phyloP scores from a whole-genome alignment of 1,140 invertebrate species.

The Branchinecta lindahli region DNA sequence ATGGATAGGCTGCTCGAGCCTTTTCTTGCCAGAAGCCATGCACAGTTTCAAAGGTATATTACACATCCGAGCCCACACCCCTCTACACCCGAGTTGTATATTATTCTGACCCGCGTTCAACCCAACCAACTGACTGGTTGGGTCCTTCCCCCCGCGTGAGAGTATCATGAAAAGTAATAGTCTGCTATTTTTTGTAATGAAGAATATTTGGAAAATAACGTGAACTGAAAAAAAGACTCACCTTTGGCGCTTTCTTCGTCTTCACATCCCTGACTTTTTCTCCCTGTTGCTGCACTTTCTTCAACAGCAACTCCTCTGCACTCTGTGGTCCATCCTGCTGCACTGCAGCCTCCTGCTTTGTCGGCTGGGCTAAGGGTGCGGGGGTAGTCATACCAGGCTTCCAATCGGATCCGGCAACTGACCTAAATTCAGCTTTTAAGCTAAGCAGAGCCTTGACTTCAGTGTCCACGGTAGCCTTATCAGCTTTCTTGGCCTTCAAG shows the following conservation, averaged over 20 bases:
- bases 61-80: not conserved
- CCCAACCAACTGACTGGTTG: too few relatives aligned
- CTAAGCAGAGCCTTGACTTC: slow-evolving; percentile 42
- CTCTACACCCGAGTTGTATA: too few relatives aligned
- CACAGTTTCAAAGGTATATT: too few relatives aligned
- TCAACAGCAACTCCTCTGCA: slow-evolving; percentile 12
- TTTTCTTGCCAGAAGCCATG: too few relatives aligned
- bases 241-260: slow-evolving; percentile 38
- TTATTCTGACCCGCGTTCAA: too few relatives aligned
- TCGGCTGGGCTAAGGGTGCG: not conserved
- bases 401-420: slow-evolving; percentile 48
- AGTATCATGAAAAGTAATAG: too few relatives aligned
- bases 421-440: slow-evolving; percentile 65
- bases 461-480: slow-evolving; percentile 23
- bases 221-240: not conserved
- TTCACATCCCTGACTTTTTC: slow-evolving; percentile 54
- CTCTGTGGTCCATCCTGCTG: slow-evolving; percentile 1
- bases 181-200: too few relatives aligned
- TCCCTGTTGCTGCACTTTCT: slow-evolving; percentile 38
- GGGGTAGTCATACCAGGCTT: slow-evolving; percentile 25
- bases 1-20: too few relatives aligned
- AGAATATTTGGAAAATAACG: too few relatives aligned
- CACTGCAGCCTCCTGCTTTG: slow-evolving; percentile 14
- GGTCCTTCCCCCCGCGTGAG: too few relatives aligned
- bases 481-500: slow-evolving; percentile 47